These are phyloP conservation scores for Hyposmocoma kahamanoa DNA, from an alignment of 1,140 invertebrate species.

Conservation along the genomic window DNA sequence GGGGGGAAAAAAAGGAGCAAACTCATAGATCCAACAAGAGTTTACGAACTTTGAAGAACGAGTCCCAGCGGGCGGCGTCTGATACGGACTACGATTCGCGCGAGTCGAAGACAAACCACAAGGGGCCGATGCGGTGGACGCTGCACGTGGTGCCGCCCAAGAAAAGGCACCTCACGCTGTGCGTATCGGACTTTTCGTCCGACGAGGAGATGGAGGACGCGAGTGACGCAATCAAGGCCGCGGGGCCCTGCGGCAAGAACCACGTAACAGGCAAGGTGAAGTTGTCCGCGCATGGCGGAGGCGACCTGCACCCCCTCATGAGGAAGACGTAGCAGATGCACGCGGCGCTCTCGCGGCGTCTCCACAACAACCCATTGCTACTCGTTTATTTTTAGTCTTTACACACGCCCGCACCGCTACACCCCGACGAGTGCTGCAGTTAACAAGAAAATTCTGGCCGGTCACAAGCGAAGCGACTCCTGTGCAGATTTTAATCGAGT, in stretches of 20 bases:
- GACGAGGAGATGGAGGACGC: conserved; percentile 49
- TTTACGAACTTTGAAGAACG: conserved; percentile 35
- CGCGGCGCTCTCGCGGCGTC: neutral
- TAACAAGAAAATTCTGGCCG: conserved; percentile 8
- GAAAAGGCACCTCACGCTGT: conserved; percentile 51
- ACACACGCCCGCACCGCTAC: conserved; percentile 17
- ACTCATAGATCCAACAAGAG: conserved; percentile 37
- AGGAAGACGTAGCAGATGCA: conserved; percentile 42
- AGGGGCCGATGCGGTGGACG: conserved; percentile 49
- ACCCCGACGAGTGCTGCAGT: conserved; percentile 10
- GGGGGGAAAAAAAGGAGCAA: conserved; percentile 66
- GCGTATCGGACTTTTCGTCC: conserved; percentile 57
- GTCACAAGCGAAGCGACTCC: conserved; percentile 6
- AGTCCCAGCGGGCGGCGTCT: conserved; percentile 46
- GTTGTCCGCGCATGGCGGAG: conserved; percentile 56
- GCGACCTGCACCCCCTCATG: conserved; percentile 55
- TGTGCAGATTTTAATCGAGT: neutral
- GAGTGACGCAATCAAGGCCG: conserved; percentile 39
- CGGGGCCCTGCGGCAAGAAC: conserved; percentile 43
- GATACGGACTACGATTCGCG: conserved; percentile 56
- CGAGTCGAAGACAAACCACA: conserved; percentile 32
- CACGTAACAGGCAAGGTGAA: conserved; percentile 41
- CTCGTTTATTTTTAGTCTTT: conserved; percentile 16
- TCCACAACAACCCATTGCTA: conserved; percentile 6
- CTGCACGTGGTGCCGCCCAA: conserved; percentile 54